Base-by-base conservation (phyloP, 2,888 invertebrate species). In the Blastobasis adustella region DNA sequence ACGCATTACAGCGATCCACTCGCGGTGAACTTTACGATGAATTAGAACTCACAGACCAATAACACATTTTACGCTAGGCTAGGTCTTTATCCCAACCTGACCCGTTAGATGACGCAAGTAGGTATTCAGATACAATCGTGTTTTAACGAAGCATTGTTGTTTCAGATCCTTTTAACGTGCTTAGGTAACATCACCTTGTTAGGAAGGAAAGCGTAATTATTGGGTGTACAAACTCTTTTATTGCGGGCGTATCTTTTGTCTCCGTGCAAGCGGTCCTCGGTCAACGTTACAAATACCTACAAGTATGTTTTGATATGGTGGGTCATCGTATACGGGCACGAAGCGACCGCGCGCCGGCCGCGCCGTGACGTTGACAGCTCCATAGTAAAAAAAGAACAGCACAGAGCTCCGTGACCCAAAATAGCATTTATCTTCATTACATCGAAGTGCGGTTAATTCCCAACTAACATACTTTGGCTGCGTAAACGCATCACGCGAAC, bases 401-500 rank as follows among this genome's bases (percentile, higher is more conserved):
- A 23, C 23, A 23, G 23, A 23, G 3, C 23, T 55, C 47, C 55
- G 56, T 55, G 59, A 53, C 58, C 57, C 47, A 45, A 54, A 54
- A 53, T 47, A 49, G 46, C 38, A 53, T 54, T 56, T 57, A 57
- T 61, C 59, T 55, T 48, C 52, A 57, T 55, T 52, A 52, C 50
- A 57, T 57, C 54, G 52, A 53, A 53, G 53, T 47, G 53, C 40
- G 50, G 48, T 51, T 53, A 53, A 56, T 53, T 57, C 55, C 50
- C 48, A 54, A 54, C 45, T 52, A 52, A 49, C 56, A 53, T 54
- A 55, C 51, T 54, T 55, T 43, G 10, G 42, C 51, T 49, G 50
- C 54, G 53, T 52, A 51, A 54, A 56, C 51, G 54, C 57, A 52
- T 55, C 56, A 57, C 56, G 60, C 61, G 52, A 51, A 51, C 54